phyloP scores from a whole-genome alignment of 35 echinoderm and acorn worm species.

The Acanthaster planci region DNA sequence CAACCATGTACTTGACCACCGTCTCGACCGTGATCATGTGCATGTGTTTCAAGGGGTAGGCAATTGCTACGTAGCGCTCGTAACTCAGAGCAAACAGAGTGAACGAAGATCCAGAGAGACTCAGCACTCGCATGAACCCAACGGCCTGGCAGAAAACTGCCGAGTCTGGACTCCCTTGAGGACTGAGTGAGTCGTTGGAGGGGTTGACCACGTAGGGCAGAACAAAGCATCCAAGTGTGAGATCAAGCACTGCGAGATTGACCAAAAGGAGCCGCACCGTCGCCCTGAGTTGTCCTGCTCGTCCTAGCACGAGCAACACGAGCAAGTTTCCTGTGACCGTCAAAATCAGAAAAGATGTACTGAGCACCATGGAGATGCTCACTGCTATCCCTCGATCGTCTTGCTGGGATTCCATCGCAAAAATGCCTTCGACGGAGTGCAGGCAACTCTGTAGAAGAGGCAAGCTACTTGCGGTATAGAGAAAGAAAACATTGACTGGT shows the following conservation, averaged over 20 bases:
- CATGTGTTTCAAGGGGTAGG: constrained; percentile 57
- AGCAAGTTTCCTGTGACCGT: not conserved
- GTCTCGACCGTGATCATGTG: not conserved
- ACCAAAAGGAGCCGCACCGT: not conserved
- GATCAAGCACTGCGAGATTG: not conserved
- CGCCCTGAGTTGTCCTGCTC: not conserved
- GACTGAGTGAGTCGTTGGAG: not conserved
- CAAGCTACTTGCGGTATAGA: too few relatives aligned
- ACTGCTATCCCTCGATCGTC: not conserved
- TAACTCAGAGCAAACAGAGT: constrained; percentile 80
- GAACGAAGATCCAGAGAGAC: constrained; percentile 45
- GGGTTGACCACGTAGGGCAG: not conserved
- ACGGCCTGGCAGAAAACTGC: not conserved
- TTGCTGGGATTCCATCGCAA: not conserved
- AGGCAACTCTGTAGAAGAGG: too few relatives aligned
- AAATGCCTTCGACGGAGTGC: too few relatives aligned
- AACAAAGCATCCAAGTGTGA: not conserved
- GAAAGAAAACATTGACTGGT: too few relatives aligned
- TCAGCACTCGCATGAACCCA: not conserved
- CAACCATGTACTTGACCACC: not conserved
- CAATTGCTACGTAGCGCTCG: constrained; percentile 73
- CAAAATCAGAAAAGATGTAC: not conserved
- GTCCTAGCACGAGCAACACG: not conserved
- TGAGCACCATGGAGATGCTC: not conserved
- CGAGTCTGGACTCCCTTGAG: not conserved